Evolutionary conservation across 2,113 vertebrate genomes (phyloP).

Genomic region (Meriones unguiculatus): DNA sequence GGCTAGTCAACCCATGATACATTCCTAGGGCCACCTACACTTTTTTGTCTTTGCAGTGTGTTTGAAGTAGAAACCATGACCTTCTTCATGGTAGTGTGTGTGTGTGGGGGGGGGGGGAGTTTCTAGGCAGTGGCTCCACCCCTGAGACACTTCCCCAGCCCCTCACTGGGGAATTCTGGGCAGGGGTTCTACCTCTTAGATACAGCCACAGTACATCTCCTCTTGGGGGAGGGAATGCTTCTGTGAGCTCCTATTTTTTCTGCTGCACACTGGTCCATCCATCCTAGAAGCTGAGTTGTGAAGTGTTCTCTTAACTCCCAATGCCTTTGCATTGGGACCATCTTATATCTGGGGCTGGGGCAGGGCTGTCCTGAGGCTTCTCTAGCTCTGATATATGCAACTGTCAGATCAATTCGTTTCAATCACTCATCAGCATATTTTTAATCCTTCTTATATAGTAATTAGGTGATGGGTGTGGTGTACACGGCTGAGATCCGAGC

Average conservation of each 20-base stretch:
- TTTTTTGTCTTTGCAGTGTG: background rate
- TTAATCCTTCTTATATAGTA: background rate
- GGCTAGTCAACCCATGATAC: too few species aligned
- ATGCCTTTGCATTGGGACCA: accelerated
- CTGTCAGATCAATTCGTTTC: background rate
- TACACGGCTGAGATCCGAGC: background rate
- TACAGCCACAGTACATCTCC: background rate
- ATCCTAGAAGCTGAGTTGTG: too few species aligned
- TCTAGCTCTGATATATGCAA: background rate
- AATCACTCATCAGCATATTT: background rate
- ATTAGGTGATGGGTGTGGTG: background rate
- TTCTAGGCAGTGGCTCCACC: background rate
- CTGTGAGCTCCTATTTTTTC: background rate
- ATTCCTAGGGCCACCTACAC: background rate
- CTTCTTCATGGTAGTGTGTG: background rate
- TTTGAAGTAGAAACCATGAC: background rate
- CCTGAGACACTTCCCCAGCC: background rate
- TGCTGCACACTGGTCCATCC: background rate
- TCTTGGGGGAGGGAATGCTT: background rate
- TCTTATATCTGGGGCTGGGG: background rate
- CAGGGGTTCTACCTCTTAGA: background rate
- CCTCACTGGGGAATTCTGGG: background rate
- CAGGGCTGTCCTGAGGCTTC: background rate
- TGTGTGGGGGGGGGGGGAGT: too few species aligned
- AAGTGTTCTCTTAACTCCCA: background rate